Evolutionary conservation across 2,113 vertebrate genomes (phyloP).

Genomic region (Sinocyclocheilus rhinocerous): DNA sequence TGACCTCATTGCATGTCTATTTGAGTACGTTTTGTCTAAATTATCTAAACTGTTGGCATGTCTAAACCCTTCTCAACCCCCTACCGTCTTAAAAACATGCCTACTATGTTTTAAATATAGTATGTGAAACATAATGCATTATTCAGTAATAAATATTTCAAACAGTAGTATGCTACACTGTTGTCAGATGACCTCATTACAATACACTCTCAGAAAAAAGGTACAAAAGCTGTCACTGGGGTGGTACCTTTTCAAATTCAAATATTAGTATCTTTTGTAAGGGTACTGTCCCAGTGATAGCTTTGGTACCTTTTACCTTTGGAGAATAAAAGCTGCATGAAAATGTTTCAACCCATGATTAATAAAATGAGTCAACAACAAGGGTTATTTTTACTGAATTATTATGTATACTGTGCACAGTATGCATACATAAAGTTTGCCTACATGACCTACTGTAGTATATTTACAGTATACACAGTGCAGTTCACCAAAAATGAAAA

Average conservation of each 20-base stretch:
- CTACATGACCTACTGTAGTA: neutral
- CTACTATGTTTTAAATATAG: neutral
- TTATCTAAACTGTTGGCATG: neutral
- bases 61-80: neutral
- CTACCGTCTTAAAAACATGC: neutral
- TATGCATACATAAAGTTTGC: neutral
- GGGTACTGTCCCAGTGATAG: too few species aligned
- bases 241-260: neutral
- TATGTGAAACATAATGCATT: slow-evolving; percentile 4
- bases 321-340: neutral
- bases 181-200: neutral
- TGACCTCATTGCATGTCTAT: slow-evolving; percentile 2
- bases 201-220: neutral
- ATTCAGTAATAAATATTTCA: slow-evolving; percentile 8
- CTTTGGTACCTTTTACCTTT: too few species aligned
- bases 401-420: neutral
- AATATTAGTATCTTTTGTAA: too few species aligned
- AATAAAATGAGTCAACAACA: neutral
- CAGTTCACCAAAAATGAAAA: too few species aligned
- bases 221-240: neutral
- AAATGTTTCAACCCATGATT: neutral
- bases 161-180: neutral
- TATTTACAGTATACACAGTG: neutral
- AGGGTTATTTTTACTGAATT: neutral
- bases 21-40: neutral